These are phyloP conservation scores for Cephalopachus bancanus DNA, from an alignment of 2,797 vertebrate species.

Conservation along the genomic window DNA sequence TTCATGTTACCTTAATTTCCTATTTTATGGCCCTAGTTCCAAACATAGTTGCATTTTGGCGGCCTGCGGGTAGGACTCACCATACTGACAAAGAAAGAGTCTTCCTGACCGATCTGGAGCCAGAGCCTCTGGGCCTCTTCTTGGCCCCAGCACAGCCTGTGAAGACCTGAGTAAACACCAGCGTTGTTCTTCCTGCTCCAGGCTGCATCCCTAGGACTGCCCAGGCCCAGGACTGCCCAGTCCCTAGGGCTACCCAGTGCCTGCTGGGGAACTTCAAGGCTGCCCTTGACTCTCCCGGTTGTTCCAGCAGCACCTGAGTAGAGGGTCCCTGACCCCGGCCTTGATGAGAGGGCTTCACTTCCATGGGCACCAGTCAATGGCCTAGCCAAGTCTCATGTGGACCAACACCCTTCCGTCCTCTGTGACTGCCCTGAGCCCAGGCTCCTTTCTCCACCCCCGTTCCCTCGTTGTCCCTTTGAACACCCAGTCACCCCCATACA, in stretches of 20 bases:
- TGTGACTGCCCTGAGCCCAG: background rate
- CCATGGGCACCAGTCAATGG: background rate
- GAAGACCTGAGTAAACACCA: no score
- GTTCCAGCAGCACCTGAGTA: no score
- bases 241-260: background rate
- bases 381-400: background rate
- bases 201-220: no score
- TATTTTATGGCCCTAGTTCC: background rate
- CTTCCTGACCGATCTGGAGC: background rate
- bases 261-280: background rate
- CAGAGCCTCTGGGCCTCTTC: no score
- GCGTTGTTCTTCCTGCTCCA: background rate
- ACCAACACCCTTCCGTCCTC: no score
- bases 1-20: background rate
- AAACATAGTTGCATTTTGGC: no score
- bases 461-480: background rate
- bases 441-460: background rate
- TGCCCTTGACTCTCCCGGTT: background rate
- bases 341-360: no score
- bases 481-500: background rate
- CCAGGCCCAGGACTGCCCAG: no score
- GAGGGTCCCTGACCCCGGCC: background rate
- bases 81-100: background rate
- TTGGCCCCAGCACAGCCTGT: no score
- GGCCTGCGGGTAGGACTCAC: background rate